Percentiles rank a stretch among this genome's conserved stretches.
phyloP scores from a whole-genome alignment of 2,888 invertebrate species.

The Stenodema calcarata region DNA sequence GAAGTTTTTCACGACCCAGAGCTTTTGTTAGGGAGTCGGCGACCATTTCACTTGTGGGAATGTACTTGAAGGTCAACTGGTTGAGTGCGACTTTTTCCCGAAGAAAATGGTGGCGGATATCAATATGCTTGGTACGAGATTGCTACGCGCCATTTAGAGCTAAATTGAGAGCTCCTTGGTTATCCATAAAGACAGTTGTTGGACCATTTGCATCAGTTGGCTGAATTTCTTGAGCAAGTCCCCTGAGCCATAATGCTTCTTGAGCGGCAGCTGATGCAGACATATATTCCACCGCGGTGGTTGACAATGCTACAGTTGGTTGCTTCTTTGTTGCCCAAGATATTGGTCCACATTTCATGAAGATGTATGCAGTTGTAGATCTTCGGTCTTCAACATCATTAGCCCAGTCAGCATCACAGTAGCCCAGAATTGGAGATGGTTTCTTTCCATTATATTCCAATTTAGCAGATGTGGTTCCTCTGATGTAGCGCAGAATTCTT shows the following conservation, averaged over 20 bases:
- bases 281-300: conserved; percentile 10
- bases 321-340: neutral
- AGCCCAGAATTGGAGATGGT: neutral
- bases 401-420: neutral
- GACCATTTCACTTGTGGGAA: neutral
- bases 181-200: neutral
- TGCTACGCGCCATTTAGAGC: neutral
- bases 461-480: neutral
- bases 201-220: neutral
- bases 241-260: neutral
- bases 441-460: neutral
- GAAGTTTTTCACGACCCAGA: neutral
- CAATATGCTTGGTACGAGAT: neutral
- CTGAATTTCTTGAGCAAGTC: neutral
- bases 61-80: neutral
- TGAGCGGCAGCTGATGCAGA: neutral
- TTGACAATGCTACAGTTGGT: neutral
- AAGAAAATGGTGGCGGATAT: neutral
- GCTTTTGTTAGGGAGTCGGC: conserved; percentile 11
- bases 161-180: neutral
- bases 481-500: neutral
- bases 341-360: neutral
- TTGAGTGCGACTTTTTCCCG: neutral
- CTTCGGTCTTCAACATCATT: neutral
- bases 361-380: neutral